A percentile compares a stretch with the other conserved stretches of the same genome.
These are phyloP conservation scores for Myotis yumanensis DNA, from an alignment of 2,113 vertebrate species.

Conservation along the genomic window DNA sequence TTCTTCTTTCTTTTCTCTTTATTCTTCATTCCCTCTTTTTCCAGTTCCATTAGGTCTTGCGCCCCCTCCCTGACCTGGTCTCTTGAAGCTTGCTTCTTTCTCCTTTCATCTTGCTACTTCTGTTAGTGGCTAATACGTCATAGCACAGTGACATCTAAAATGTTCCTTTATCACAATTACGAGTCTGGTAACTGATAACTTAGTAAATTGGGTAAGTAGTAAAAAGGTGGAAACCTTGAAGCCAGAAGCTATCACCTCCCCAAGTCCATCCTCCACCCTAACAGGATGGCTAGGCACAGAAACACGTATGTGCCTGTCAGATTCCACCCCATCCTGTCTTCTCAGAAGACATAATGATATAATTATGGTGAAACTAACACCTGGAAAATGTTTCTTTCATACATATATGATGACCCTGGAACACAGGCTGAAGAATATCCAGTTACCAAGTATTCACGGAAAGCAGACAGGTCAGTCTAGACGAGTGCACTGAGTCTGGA, in stretches of 20 bases:
- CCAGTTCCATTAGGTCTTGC: background rate
- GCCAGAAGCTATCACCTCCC: background rate
- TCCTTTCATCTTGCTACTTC: background rate
- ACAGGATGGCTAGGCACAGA: background rate
- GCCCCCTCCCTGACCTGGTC: background rate
- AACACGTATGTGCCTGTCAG: accelerated
- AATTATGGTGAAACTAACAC: background rate
- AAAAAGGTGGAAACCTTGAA: background rate
- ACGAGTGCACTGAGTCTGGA: background rate
- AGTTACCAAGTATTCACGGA: background rate
- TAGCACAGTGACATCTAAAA: background rate
- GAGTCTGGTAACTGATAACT: background rate
- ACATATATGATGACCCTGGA: background rate
- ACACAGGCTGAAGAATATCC: background rate
- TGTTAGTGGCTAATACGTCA: background rate
- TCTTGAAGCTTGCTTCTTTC: background rate
- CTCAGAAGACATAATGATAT: background rate
- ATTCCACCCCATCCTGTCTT: background rate
- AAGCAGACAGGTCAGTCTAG: background rate
- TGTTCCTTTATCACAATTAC: background rate
- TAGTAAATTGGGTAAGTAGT: background rate
- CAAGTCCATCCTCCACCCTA: background rate
- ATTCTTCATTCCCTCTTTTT: background rate
- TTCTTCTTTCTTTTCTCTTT: conserved; percentile 37
- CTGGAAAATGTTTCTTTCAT: background rate